Conservation (phyloP, 2,888 invertebrate species). For the Phragmatobia fuliginosa region DNA sequence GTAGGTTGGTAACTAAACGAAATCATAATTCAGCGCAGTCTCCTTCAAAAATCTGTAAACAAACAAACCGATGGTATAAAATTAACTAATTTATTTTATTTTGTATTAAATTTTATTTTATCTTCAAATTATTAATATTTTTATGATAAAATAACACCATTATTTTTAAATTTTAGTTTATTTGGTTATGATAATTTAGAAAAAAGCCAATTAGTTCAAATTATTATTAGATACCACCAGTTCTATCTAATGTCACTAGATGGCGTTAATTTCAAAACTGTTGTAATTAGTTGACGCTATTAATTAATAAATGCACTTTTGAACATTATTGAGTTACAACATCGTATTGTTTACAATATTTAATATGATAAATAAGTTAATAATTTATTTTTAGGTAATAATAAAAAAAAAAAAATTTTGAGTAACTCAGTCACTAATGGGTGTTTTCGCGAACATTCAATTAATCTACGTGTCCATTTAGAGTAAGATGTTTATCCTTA, state of each 20-base stretch:
- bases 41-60: slow-evolving; percentile 80
- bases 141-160: neutral
- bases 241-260: slow-evolving; percentile 28
- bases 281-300: neutral
- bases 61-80: slow-evolving; percentile 45
- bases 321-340: neutral
- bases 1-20: slow-evolving; percentile 67
- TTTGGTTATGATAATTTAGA: slow-evolving; percentile 6
- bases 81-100: neutral
- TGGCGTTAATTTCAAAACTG: slow-evolving; percentile 12
- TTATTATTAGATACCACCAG: slow-evolving; percentile 12
- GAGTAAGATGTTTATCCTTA: no score
- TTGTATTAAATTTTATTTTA: neutral
- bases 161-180: neutral
- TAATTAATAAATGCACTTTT: neutral
- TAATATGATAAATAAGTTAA: no score
- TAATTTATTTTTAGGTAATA: no score
- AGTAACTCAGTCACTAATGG: no score
- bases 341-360: no score
- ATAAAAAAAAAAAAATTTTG: no score
- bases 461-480: no score
- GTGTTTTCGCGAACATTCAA: no score
- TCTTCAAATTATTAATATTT: neutral
- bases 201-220: slow-evolving; percentile 18
- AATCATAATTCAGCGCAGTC: slow-evolving; percentile 51